Conservation (phyloP, 2,113 vertebrate species). For the Spilogale gracilis region DNA sequence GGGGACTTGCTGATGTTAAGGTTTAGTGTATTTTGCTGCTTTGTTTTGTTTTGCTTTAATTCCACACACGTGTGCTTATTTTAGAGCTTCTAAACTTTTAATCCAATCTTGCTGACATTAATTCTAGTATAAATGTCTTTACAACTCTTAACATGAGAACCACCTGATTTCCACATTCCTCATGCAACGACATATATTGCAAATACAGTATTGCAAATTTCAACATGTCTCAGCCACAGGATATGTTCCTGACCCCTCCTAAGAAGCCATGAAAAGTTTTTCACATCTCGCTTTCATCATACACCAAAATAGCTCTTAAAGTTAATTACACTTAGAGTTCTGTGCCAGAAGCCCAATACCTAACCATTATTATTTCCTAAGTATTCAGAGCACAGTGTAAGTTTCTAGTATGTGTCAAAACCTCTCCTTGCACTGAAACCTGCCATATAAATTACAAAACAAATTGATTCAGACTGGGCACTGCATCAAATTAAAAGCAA, state of each 20-base stretch:
- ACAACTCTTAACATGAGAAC: constrained; percentile 21
- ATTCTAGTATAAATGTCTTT: constrained; percentile 37
- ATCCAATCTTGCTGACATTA: neutral
- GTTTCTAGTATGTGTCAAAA: constrained; percentile 68
- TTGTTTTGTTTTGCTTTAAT: constrained; percentile 7
- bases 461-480: constrained; percentile 49
- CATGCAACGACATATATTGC: neutral
- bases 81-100: neutral
- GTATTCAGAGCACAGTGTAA: constrained; percentile 54
- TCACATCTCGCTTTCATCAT: constrained; percentile 63
- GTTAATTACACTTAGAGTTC: constrained; percentile 72
- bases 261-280: constrained; percentile 40
- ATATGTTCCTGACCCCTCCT: constrained; percentile 57
- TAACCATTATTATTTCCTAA: constrained; percentile 70
- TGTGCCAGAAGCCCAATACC: constrained; percentile 60
- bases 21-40: neutral
- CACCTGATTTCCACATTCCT: neutral
- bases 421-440: constrained; percentile 27
- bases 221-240: neutral
- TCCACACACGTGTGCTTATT: neutral
- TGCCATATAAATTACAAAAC: constrained; percentile 49
- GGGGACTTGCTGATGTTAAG: constrained; percentile 24
- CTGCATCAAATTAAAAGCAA: constrained; percentile 66
- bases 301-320: constrained; percentile 70
- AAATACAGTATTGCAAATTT: neutral